Percentiles rank a stretch among this genome's conserved stretches.
Evolutionary conservation across 2,797 vertebrate genomes (phyloP).

Genomic region (Nyctibius grandis): DNA sequence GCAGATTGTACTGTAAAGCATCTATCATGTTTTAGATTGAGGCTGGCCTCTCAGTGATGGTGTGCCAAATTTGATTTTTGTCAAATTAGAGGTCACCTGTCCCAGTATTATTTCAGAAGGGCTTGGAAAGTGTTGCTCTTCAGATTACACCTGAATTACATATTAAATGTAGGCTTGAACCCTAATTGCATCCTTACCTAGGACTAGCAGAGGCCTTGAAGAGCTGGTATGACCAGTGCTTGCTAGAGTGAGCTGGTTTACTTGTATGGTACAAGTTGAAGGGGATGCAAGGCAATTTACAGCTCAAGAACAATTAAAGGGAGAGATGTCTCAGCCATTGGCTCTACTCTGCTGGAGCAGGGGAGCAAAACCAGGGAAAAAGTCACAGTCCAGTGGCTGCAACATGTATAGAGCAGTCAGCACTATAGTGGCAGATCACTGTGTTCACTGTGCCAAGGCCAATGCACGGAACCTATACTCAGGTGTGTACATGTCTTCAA

Average conservation of each 20-base stretch:
- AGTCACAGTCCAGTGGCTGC: not conserved
- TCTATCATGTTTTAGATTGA: not conserved
- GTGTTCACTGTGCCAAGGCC: not conserved
- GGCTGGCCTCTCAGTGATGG: not conserved
- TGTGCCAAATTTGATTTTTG: not conserved
- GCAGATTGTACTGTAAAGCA: not conserved
- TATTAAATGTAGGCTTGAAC: not conserved
- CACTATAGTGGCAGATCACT: not conserved
- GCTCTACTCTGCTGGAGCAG: not conserved
- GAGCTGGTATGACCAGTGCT: not conserved
- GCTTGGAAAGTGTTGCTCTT: not conserved
- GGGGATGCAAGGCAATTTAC: not conserved
- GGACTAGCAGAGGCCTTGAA: not conserved
- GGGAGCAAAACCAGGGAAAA: not conserved
- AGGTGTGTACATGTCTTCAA: rapidly evolving
- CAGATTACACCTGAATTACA: not conserved
- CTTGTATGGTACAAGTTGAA: not conserved
- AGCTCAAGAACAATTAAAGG: not conserved
- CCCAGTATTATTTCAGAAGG: not conserved
- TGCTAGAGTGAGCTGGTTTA: not conserved
- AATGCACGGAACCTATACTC: not conserved
- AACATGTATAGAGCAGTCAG: rapidly evolving
- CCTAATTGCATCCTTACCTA: not conserved
- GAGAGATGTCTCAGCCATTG: not conserved
- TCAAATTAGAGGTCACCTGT: not conserved